Evolutionary conservation across 2,113 vertebrate species (phyloP), one percentile per base, ranked within the genome.

Genomic region (Nicator chloris): DNA sequence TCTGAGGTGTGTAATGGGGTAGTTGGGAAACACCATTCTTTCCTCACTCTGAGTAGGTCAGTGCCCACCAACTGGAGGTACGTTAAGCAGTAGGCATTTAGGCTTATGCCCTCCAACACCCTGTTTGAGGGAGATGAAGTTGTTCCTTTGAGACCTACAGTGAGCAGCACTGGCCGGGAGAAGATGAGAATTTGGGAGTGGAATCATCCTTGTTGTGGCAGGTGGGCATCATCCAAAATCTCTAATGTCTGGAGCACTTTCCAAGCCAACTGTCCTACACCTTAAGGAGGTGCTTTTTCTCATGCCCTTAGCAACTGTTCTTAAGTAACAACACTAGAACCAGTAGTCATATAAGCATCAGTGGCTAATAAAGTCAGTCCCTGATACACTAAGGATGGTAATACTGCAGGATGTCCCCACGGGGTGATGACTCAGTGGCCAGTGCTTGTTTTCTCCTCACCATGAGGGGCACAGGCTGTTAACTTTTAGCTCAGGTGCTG

Each of bases 251-350:
- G 49, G 40, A 85, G 26, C 23, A 28, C 14, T 18, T 71, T 87
- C 33, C 26, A 65, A 50, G 53, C 42, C 5, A 13, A 12, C 1
- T 1, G 20, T 51, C 50, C 19, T 64, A 8, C 0, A 1, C 27
- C 75, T 76, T 71, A 39, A 75, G n/a, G 33, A 56, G 31, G 20
- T 82, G 49, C 42, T 35, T 70, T 37, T 76, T 60, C 57, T 82
- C 35, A 21, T 75, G 53, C 10, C 14, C 7, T 95, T 77, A 24
- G 27, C 28, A 69, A 13, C 27, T 60, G 24, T 31, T 93, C 69
- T 59, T 50, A 63, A 63, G 45, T 31, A 50, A 18, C 10, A 33
- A 24, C 56, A 82, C 16, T 73, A 45, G 57, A 70, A 57, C n/a
- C 80, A 79, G 28, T 17, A 37, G 15, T 35, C n/a, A 21, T 13